Evolutionary conservation across 2,797 vertebrate genomes (phyloP), one percentile per base, ranked within the genome.

Genomic region (Harpagifer antarcticus): DNA sequence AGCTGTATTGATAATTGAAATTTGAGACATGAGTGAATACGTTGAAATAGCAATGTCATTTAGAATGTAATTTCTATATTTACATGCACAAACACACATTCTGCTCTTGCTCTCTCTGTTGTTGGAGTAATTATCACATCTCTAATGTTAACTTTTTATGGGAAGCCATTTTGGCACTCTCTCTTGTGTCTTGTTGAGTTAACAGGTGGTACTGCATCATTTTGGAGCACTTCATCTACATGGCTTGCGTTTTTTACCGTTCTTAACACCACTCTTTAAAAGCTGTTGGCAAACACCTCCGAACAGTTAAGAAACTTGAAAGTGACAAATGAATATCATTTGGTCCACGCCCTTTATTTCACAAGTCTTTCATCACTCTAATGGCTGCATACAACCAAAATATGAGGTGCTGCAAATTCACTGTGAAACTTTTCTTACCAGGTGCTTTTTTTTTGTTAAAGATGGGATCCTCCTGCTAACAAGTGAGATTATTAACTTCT

Each of bases 311-410:
- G 64, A 73, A 74, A 80, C 74, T 68, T 81, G 55, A 81, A 81
- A 75, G 81, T 85, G 84, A 88, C 81, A 81, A 88, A 91, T 86
- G 54, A 80, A 82, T 79, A 37, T 78, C 13, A 86, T 90, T 79
- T 86, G 81, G 68, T 79, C 56, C 63, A 13, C 65, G 64, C 57
- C 17, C 54, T 86, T 75, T 52, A 65, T 79, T 83, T 86, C 56
- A 53, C 65, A 17, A 64, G 65, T 52, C 53, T 75, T 80, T 75
- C 80, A 84, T 85, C 79, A 73, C 9, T 84, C 83, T 89, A 92
- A 89, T 81, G 81, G 83, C 71, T 53, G 48, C 72, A 49, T 85
- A 71, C 83, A 82, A 79, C 49, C 23, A 44, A 69, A 74, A 70
- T 56, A 57, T 74, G 68, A 73, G 72, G 72, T 49, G 67, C 68